phyloP scores from a whole-genome alignment of 1,140 invertebrate species.

The Drosophila equinoxialis region DNA sequence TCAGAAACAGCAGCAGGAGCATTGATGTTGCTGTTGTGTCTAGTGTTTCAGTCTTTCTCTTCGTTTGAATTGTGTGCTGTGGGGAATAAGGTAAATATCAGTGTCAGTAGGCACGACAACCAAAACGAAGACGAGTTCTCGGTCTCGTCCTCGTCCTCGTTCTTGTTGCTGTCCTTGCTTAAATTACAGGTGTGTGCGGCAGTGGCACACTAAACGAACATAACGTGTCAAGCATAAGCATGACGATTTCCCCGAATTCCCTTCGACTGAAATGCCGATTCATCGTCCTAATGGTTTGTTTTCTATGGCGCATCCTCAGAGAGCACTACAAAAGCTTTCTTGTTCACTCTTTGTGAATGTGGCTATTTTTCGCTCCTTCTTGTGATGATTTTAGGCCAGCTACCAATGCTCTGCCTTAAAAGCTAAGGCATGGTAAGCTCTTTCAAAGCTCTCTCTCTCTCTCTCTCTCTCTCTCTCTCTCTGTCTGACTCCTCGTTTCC shows the following conservation, averaged over 20 bases:
- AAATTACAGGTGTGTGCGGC: slow-evolving; percentile 73
- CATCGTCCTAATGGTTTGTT: neutral
- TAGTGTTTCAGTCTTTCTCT: slow-evolving; percentile 55
- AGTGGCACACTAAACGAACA: slow-evolving; percentile 46
- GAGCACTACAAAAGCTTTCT: slow-evolving; percentile 37
- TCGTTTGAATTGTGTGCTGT: slow-evolving; percentile 36
- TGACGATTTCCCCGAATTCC: slow-evolving; percentile 1
- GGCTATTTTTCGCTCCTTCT: slow-evolving; percentile 3
- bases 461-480: slow-evolving; percentile 25
- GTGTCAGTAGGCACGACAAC: slow-evolving; percentile 54
- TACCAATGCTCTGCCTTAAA: slow-evolving; percentile 23
- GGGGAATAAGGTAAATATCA: slow-evolving; percentile 75
- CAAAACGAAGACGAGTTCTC: slow-evolving; percentile 31
- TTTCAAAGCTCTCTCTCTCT: slow-evolving; percentile 1
- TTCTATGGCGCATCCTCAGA: slow-evolving; percentile 29
- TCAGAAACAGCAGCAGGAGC: neutral
- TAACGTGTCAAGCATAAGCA: slow-evolving; percentile 69
- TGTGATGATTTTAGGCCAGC: too few species aligned
- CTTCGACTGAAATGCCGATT: slow-evolving; percentile 7
- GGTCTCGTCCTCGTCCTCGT: slow-evolving; percentile 43
- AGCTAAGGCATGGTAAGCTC: slow-evolving; percentile 35
- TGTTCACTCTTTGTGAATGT: neutral
- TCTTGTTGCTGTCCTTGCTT: slow-evolving; percentile 55
- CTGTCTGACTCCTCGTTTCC: slow-evolving; percentile 33
- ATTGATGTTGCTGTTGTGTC: slow-evolving; percentile 48